A percentile compares a stretch with the other conserved stretches of the same genome.
phyloP scores from a whole-genome alignment of 2,888 invertebrate genomes.

The Acleris emargana region DNA sequence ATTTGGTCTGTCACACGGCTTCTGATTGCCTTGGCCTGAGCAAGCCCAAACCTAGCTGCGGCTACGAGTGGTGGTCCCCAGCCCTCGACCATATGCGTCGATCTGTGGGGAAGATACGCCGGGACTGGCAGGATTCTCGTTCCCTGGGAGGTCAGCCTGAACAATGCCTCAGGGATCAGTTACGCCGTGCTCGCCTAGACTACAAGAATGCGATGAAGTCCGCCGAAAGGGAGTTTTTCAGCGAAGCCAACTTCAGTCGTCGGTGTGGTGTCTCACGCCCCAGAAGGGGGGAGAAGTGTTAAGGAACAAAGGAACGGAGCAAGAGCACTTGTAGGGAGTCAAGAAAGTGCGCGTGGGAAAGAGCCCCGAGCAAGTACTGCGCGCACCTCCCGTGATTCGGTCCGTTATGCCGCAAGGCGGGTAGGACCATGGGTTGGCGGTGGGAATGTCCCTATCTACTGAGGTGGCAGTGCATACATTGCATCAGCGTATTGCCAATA shows the following conservation, averaged over 20 bases:
- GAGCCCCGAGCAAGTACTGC: conserved; percentile 6
- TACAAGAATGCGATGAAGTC: conserved; percentile 25
- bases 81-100: conserved; percentile 25
- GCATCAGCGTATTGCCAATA: too few species aligned
- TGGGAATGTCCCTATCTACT: conserved; percentile 4
- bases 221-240: conserved; percentile 7
- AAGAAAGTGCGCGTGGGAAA: conserved; percentile 42
- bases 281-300: too few species aligned
- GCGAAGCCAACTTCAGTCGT: too few species aligned
- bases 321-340: conserved; percentile 73
- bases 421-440: conserved; percentile 14
- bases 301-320: too few species aligned
- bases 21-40: conserved; percentile 17
- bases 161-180: background rate
- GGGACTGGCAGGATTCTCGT: conserved; percentile 36
- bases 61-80: conserved; percentile 40
- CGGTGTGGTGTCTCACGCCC: too few species aligned
- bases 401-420: conserved; percentile 23
- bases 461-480: too few species aligned
- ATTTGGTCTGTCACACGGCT: conserved; percentile 13
- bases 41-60: background rate
- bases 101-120: conserved; percentile 1
- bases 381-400: conserved; percentile 14
- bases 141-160: background rate
- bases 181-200: background rate